Conservation (phyloP, 2,888 invertebrate genomes). For the Dromius quadrimaculatus region DNA sequence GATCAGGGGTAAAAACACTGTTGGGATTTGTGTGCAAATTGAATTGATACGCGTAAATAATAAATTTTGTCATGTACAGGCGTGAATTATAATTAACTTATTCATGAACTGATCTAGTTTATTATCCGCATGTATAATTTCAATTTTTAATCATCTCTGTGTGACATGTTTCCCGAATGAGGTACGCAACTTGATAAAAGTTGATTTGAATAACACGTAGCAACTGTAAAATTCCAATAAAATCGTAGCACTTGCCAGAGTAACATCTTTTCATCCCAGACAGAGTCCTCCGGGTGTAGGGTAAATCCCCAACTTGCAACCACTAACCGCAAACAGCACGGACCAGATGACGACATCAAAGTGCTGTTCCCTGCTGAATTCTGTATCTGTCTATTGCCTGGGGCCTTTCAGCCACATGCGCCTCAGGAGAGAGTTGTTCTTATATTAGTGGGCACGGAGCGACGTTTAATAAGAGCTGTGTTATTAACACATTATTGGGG, state of each 20-base stretch:
- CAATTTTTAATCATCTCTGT: background rate
- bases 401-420: background rate
- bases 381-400: conserved; percentile 6
- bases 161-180: too few species aligned
- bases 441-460: background rate
- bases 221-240: too few species aligned
- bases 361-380: conserved; percentile 13
- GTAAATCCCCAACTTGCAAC: too few species aligned
- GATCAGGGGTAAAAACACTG: background rate
- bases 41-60: conserved; percentile 29
- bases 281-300: too few species aligned
- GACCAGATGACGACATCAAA: conserved; percentile 43
- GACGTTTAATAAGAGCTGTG: conserved; percentile 37
- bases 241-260: too few species aligned
- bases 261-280: too few species aligned
- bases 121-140: conserved; percentile 11
- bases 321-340: conserved; percentile 29
- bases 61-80: conserved; percentile 5
- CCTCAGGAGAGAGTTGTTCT: background rate
- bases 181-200: too few species aligned
- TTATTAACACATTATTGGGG: conserved; percentile 44
- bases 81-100: conserved; percentile 14
- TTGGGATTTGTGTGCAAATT: conserved; percentile 6
- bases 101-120: conserved; percentile 1
- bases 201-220: too few species aligned